Conservation (phyloP, 2,888 invertebrate species). For the Nudaria mundana region DNA sequence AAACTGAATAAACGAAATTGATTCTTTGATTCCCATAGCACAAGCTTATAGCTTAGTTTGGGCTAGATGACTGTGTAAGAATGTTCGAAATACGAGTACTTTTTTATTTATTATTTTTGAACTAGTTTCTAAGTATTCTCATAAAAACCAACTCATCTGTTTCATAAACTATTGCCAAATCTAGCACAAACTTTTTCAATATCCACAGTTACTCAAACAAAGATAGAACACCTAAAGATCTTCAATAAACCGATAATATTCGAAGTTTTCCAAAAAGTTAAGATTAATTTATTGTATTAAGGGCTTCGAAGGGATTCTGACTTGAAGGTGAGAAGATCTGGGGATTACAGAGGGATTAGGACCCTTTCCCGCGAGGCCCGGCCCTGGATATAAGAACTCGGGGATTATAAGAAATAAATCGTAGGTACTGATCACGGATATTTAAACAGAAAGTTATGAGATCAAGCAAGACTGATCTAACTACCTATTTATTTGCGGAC, state of each 20-base stretch:
- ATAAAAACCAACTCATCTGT: too few relatives aligned
- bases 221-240: slow-evolving; percentile 1
- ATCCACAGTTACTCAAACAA: not conserved
- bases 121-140: too few relatives aligned
- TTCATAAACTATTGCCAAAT: too few relatives aligned
- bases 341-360: slow-evolving; percentile 56
- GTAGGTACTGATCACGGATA: slow-evolving; percentile 57
- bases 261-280: slow-evolving; percentile 40
- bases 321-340: slow-evolving; percentile 49
- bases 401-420: slow-evolving; percentile 72
- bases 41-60: too few relatives aligned
- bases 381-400: slow-evolving; percentile 53
- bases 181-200: not conserved
- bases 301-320: slow-evolving; percentile 59
- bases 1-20: too few relatives aligned
- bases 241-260: slow-evolving; percentile 22
- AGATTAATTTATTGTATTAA: slow-evolving; percentile 64
- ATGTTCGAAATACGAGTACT: too few relatives aligned
- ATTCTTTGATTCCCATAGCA: too few relatives aligned
- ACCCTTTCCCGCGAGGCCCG: slow-evolving; percentile 30
- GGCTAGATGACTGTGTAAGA: too few relatives aligned
- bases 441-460: slow-evolving; percentile 45
- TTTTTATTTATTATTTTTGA: too few relatives aligned
- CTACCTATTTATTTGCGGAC: too few relatives aligned
- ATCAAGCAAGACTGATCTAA: too few relatives aligned